These are phyloP conservation scores for Ginglymostoma cirratum DNA, from an alignment of 2,113 vertebrate species.

Conservation along the genomic window DNA sequence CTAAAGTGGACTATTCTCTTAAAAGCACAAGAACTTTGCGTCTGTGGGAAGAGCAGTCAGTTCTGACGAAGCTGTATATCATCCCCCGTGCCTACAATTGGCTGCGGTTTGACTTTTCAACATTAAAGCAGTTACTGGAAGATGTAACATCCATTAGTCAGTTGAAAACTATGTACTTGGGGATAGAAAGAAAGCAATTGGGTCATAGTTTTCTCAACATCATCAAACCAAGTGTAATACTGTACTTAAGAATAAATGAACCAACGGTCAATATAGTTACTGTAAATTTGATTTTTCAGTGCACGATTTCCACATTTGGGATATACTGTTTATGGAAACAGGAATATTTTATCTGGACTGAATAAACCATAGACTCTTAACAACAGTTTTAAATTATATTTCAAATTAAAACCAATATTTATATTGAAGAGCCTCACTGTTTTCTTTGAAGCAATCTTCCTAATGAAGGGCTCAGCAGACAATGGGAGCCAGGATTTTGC, in stretches of 20 bases:
- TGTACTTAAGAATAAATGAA: neutral
- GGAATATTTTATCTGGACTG: neutral
- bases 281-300: constrained; percentile 21
- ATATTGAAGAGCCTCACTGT: neutral
- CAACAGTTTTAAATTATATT: neutral
- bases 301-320: neutral
- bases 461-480: neutral
- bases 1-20: neutral
- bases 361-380: neutral
- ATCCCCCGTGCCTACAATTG: neutral
- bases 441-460: neutral
- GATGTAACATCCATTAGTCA: neutral
- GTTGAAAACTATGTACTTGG: neutral
- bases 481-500: neutral
- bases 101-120: constrained; percentile 8
- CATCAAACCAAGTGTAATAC: neutral
- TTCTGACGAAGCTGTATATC: neutral
- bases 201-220: constrained; percentile 7
- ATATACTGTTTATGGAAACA: neutral
- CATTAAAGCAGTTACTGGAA: neutral
- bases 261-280: too few relatives aligned
- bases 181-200: neutral
- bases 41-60: neutral
- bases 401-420: neutral
- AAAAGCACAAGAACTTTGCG: neutral